These are phyloP conservation scores for Oncorhynchus clarkii DNA, from an alignment of 2,113 vertebrate genomes.

Conservation along the genomic window DNA sequence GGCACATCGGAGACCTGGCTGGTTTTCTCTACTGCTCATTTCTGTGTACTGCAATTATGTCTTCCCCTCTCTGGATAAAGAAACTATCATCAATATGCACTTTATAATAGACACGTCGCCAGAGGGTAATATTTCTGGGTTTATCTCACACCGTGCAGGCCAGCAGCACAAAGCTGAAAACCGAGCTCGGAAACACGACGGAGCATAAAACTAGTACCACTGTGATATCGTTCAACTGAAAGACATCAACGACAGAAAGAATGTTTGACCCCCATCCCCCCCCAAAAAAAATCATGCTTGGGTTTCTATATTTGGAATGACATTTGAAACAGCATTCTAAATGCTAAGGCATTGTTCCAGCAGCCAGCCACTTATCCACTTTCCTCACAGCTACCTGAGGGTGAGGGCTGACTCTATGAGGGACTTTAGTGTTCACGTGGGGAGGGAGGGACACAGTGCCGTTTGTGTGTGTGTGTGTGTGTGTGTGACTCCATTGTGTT, in stretches of 20 bases:
- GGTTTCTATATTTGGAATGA: background rate
- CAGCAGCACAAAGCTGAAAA: background rate
- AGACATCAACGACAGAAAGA: background rate
- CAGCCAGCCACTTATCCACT: background rate
- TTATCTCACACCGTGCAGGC: background rate
- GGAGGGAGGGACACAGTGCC: background rate
- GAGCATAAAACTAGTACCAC: background rate
- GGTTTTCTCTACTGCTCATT: conserved; percentile 1
- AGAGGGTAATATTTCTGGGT: background rate
- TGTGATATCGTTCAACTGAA: background rate
- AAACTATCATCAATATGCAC: background rate
- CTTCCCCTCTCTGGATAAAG: background rate
- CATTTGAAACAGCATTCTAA: background rate
- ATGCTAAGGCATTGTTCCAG: background rate
- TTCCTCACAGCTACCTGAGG: background rate
- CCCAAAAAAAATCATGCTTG: background rate
- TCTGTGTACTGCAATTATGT: background rate
- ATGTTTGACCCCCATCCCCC: background rate
- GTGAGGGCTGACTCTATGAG: background rate
- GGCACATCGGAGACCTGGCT: conserved; percentile 5
- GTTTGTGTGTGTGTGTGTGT: too few relatives aligned
- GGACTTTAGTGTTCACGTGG: background rate
- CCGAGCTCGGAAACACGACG: background rate
- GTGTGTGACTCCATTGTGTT: conserved; percentile 44
- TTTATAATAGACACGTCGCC: background rate